Base-by-base conservation (phyloP, 2,888 invertebrate genomes). In the Himalopsyche anomala region DNA sequence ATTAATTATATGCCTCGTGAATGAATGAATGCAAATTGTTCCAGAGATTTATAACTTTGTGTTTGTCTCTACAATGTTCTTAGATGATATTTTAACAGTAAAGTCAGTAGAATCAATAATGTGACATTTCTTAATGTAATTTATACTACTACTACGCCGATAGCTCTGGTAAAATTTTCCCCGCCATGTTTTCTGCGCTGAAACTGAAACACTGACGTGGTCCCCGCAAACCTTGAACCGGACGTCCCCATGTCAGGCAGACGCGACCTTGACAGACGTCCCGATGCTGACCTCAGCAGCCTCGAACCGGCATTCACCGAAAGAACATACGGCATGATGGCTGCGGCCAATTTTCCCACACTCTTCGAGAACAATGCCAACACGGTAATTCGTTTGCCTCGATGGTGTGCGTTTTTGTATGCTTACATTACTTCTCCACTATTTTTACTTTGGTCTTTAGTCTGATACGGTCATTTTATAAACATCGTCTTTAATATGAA, bases 241-340 rank as follows among this genome's bases (percentile, higher is more conserved):
- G 74, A 38, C 74, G 74, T 36, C 74, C 74, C 36, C 74, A 2
- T 36, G 74, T 12, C 74, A 15, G 19, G 74, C 74, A 74, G 74
- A 74, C 74, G 74, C 15, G 74, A 74, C 74, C 74, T 74, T 74
- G 74, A 74, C 74, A 74, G 74, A 74, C 74, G 74, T 74, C 74
- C 74, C 74, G 74, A 74, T 38, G 74, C 74, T 74, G 74, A 74
- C 74, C 74, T 74, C 74, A 38, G 74, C 74, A 74, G 74, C 74
- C 36, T 74, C 74, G 74, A 51, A 51, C 51, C 51, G 51, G 51
- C 51, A 51, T 51, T 51, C 51, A 51, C 74, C 74, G 74, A 74
- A 51, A 74, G 74, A 74, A 74, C 74, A 74, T 36, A 36, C 74
- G 74, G 74, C 28, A 36, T 36, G 74, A 74, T 74, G 74, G 38